A percentile compares a stretch with the other conserved stretches of the same genome.
phyloP scores from a whole-genome alignment of 2,113 vertebrate genomes.

The Carettochelys insculpta region DNA sequence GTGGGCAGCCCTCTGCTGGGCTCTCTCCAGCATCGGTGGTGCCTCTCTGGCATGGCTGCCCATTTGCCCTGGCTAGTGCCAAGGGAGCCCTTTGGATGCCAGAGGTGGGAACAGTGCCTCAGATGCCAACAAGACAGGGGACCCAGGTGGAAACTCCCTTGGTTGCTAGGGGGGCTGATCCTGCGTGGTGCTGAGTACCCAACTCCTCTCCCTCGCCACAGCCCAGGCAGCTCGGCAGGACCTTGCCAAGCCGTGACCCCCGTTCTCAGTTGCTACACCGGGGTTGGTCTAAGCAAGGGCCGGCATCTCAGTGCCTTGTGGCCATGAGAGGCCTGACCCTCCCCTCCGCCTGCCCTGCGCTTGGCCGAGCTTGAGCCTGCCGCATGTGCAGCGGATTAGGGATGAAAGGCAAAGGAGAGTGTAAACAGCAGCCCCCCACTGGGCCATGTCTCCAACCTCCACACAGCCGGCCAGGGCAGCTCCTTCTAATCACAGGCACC shows the following conservation, averaged over 20 bases:
- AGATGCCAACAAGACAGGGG: not conserved
- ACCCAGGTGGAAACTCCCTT: not conserved
- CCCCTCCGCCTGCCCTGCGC: not conserved
- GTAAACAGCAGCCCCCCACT: not conserved
- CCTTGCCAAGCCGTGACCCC: too few species aligned
- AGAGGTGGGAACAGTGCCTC: not conserved
- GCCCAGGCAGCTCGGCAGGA: not conserved
- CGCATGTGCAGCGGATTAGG: not conserved
- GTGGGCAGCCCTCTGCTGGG: too few species aligned
- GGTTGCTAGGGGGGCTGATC: not conserved
- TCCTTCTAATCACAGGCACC: not conserved
- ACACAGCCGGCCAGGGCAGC: not conserved
- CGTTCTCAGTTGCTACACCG: not conserved
- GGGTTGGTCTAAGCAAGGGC: not conserved
- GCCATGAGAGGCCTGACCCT: not conserved
- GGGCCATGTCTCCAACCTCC: not conserved
- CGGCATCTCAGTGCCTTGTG: not conserved
- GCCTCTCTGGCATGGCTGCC: not conserved
- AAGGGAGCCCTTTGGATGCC: not conserved
- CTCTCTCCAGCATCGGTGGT: not conserved
- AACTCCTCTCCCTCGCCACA: not conserved
- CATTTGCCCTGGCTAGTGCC: not conserved
- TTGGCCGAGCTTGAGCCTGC: not conserved
- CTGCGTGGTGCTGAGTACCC: not conserved
- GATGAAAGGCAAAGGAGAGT: not conserved